A percentile compares a stretch with the other conserved stretches of the same genome.
Conservation (phyloP, 2,113 vertebrate species). For the Neodontobutis hainanensis region DNA sequence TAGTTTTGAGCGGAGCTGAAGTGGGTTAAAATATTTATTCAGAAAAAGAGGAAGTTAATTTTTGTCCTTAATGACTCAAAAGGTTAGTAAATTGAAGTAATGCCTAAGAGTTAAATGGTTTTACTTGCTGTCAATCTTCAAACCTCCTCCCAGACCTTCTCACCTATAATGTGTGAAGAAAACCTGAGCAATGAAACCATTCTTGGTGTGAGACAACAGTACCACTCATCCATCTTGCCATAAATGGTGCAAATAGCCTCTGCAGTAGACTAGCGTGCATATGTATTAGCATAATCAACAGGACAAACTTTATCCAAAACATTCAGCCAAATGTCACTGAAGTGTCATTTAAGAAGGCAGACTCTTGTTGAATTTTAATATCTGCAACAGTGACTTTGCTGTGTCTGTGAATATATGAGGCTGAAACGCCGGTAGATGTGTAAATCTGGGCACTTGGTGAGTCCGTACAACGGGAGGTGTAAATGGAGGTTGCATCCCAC, state of each 20-base stretch:
- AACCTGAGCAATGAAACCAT: neutral
- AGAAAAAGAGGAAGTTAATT: too few relatives aligned
- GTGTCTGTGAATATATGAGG: constrained; percentile 10
- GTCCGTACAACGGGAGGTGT: constrained; percentile 38
- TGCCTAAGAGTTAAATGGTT: too few relatives aligned
- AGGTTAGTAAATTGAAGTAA: too few relatives aligned
- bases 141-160: too few relatives aligned
- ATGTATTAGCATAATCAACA: constrained; percentile 11
- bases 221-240: neutral
- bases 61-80: too few relatives aligned
- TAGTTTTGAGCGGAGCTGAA: too few relatives aligned
- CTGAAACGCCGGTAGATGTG: constrained; percentile 21
- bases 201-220: neutral
- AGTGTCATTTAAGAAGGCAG: constrained; percentile 14
- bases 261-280: constrained; percentile 12
- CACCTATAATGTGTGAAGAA: neutral
- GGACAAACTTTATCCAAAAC: constrained; percentile 18
- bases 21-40: too few relatives aligned
- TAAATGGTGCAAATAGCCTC: neutral
- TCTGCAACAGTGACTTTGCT: constrained; percentile 3
- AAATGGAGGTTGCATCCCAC: constrained; percentile 52
- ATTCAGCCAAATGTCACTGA: constrained; percentile 13
- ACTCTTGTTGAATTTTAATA: constrained; percentile 20
- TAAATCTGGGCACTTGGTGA: constrained; percentile 32
- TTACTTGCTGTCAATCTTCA: neutral